Evolutionary conservation across 2,888 invertebrate genomes (phyloP), one percentile per base, ranked within the genome.

Genomic region (Miltochrista miniata): DNA sequence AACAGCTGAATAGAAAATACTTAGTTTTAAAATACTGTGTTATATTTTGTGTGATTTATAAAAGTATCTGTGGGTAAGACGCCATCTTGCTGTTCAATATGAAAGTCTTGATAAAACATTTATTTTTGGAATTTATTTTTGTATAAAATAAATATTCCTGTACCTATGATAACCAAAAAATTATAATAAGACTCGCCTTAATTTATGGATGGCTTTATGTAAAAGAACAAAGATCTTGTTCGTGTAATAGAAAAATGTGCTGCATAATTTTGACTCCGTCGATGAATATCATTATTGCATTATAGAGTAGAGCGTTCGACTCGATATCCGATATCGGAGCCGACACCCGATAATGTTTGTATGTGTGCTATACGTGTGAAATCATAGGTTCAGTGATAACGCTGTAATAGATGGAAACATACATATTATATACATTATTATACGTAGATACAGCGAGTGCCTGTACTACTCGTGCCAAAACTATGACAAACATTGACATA

Each of bases 201-300:
- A 35, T n/a, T 13, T 37, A 30, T 54, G 12, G 8, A 57, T 54
- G 54, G 56, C 48, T 57, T 61, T 34, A 40, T 15, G 34, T 47
- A 52, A 59, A 44, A 47, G 66, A 66, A 65, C 68, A 68, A 68
- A 68, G 42, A 53, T 53, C 43, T 59, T 60, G 54, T 56, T 41
- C 51, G 12, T 51, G 35, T 54, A 34, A 45, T 29, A 44, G 18
- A 24, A 24, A 42, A 49, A 56, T 57, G 57, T 53, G 49, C 59
- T 61, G 63, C 56, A 62, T 67, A 4, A n/a, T 24, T 4, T 24
- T 24, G 18, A 24, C 18, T 24, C 5, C 5, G 5, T 5, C 18
- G 18, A 24, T 24, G 18, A 24, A 24, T 24, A 24, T 24, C 18
- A 24, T 24, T 24, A 24, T n/a, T n/a, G n/a, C n/a, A n/a, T n/a